Evolutionary conservation across 64 coral and sea anemone genomes (phyloP), one percentile per base, ranked within the genome.

Genomic region (Stichodactyla helianthus): DNA sequence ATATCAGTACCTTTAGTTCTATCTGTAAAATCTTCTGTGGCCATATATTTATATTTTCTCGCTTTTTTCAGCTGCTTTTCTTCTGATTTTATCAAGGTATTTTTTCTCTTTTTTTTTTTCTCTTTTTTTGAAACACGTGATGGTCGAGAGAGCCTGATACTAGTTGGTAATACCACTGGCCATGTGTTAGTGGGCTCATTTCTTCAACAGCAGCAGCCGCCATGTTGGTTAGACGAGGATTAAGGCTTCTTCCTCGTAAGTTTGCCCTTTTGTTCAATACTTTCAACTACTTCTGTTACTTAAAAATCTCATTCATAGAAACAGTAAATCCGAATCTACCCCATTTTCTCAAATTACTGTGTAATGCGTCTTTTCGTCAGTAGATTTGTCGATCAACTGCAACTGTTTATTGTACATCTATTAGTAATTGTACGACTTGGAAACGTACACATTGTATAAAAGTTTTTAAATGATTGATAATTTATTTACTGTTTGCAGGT

Each of bases 161-260:
- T 44, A 44, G 35, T 44, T 74, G 51, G 4, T 52, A 6, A 52
- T 81, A 54, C 78, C 78, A 54, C 78, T 81, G 78, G 19, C 7
- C 15, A 20, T 51, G 50, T 81, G 31, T 17, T 15, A 12, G 78
- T 54, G 78, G 78, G 78, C 50, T 51, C 78, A 81, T 51, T 81
- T 81, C 78, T 81, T 81, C 35, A 44, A 3, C 35, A 3, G 4
- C 35, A 44, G 35, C 67, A 51, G 83, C 23, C 83, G 83, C 83
- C 83, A 84, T 84, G 83, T 84, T 84, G 59, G 83, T 84, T 84
- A 19, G 15, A 58, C 28, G 83, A 84, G 83, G 83, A 35, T 11
- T 84, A 19, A 35, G 82, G 54, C 82, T 84, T 31, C 56, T 62
- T 57, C n/a, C 83, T 84, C 83, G 83, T 84, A 54, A 84, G 83